phyloP scores from a whole-genome alignment of 2,113 vertebrate species.

The Puffinus mauretanicus region DNA sequence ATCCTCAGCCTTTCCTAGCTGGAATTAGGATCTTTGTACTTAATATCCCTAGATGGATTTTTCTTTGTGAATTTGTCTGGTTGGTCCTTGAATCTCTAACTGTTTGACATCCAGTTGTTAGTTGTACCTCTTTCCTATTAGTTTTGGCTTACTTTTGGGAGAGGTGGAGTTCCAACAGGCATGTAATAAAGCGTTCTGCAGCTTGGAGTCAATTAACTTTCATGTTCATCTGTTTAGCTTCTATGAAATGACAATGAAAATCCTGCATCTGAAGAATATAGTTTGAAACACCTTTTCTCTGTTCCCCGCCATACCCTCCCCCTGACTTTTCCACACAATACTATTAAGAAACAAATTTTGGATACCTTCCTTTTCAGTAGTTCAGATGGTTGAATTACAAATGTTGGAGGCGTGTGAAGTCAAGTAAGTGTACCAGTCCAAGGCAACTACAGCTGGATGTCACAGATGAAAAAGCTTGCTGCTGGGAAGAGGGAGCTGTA shows the following conservation, averaged over 20 bases:
- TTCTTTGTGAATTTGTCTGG: background rate
- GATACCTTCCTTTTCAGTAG: background rate
- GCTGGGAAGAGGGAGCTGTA: background rate
- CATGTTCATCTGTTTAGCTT: background rate
- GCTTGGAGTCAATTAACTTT: conserved; percentile 14
- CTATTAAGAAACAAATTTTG: background rate
- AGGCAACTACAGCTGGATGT: conserved; percentile 26
- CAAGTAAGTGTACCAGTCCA: background rate
- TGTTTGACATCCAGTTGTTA: background rate
- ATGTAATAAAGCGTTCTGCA: background rate
- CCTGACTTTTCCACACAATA: background rate
- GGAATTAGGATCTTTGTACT: background rate
- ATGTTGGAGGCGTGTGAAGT: conserved; percentile 8
- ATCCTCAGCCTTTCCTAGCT: background rate
- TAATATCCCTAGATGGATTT: background rate
- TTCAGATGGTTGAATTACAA: background rate
- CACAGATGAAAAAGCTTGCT: background rate
- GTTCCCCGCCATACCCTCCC: background rate
- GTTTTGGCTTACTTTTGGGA: background rate
- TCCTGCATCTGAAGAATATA: background rate
- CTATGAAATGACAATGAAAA: conserved; percentile 7
- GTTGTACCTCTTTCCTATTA: background rate
- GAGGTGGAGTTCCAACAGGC: background rate
- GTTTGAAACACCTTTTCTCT: conserved; percentile 13
- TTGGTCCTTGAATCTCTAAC: background rate